Evolutionary conservation across 2,797 vertebrate species (phyloP).

Genomic region (Fringilla coelebs): DNA sequence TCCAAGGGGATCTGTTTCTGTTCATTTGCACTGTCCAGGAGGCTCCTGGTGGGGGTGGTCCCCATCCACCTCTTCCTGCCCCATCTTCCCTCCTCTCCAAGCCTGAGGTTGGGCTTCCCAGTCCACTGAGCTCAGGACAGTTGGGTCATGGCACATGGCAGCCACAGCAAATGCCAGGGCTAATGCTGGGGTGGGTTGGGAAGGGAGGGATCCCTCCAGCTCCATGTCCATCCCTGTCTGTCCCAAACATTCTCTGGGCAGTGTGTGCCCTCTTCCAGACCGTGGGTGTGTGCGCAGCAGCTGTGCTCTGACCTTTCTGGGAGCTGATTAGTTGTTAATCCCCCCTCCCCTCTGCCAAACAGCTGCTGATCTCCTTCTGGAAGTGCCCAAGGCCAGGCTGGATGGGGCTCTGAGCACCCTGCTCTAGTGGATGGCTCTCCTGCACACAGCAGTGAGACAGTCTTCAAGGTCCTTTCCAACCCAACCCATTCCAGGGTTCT

Average conservation of each 20-base stretch:
- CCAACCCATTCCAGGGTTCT: not conserved
- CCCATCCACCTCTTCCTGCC: not conserved
- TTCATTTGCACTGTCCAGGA: not conserved
- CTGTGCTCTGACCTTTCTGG: not conserved
- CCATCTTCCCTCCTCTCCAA: not conserved
- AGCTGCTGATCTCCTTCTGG: not conserved
- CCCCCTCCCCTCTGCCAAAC: not conserved
- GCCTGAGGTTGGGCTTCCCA: not conserved
- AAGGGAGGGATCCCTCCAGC: not conserved
- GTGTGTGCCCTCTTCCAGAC: not conserved
- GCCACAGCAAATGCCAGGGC: not conserved
- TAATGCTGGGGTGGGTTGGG: not conserved
- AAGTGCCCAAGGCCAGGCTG: not conserved
- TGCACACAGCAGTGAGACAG: not conserved
- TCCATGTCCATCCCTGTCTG: not conserved
- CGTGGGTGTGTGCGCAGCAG: rapidly evolving
- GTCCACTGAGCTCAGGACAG: rapidly evolving
- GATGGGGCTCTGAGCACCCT: not conserved
- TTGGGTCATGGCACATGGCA: not conserved
- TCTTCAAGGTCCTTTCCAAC: not conserved
- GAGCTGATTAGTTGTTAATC: not conserved
- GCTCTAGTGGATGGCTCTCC: not conserved
- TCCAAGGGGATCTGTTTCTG: not conserved
- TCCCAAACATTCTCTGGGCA: not conserved
- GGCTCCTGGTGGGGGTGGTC: not conserved